Evolutionary conservation across 2,797 vertebrate species (phyloP).

Genomic region (Lepus townsendii): DNA sequence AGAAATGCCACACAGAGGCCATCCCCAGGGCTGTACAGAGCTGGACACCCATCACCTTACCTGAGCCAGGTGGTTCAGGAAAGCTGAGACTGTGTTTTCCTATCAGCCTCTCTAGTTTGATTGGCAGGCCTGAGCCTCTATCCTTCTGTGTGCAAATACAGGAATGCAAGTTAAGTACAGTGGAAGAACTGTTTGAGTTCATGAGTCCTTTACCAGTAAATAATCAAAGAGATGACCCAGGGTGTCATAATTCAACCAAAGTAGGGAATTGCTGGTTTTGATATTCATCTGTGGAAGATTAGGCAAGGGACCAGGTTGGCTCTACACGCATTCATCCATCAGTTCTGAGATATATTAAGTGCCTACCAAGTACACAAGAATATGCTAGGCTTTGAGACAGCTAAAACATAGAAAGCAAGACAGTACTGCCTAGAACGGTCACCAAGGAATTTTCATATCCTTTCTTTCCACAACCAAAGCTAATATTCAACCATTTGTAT

Average conservation of each 20-base stretch:
- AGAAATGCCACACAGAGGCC: background rate
- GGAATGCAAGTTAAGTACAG: background rate
- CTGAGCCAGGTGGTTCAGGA: background rate
- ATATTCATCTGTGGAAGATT: background rate
- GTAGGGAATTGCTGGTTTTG: conserved; percentile 21
- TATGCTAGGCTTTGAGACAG: background rate
- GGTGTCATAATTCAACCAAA: background rate
- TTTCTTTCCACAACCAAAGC: background rate
- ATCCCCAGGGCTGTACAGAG: background rate
- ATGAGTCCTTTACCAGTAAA: background rate
- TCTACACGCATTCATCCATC: background rate
- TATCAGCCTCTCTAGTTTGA: background rate
- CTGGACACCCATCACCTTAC: background rate
- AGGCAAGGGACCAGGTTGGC: background rate
- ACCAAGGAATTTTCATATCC: background rate
- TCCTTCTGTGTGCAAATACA: background rate
- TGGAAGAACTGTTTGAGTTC: background rate
- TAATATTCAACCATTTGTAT: background rate
- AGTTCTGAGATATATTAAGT: background rate
- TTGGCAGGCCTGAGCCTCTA: background rate
- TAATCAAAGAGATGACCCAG: background rate
- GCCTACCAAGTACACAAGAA: background rate
- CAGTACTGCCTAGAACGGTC: background rate
- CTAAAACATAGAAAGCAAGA: background rate
- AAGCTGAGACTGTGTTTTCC: background rate